Base-by-base conservation (phyloP, 2,113 vertebrate genomes). In the Saguinus imperator region DNA sequence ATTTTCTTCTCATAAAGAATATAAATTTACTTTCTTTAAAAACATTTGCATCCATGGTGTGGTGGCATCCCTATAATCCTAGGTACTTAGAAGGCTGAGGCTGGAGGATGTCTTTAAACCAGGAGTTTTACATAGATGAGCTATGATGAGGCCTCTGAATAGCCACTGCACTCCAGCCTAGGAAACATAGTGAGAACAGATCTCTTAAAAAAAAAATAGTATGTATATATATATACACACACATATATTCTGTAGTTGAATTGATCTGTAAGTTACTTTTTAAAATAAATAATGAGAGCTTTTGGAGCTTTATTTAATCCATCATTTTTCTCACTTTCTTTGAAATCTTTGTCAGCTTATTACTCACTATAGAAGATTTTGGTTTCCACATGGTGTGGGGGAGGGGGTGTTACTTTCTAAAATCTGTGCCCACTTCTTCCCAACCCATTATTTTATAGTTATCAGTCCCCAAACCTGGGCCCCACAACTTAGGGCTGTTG, bases 391-490 rank as follows among this genome's bases (percentile, higher is more conserved):
- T 35, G 40, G 45, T 1, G 0, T 64, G 61, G 12, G 57, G 27
- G 5, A 29, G 61, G 27, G 11, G 5, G 11, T 64, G 27, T 64
- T 64, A 64, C 8, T 21, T 55, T n/a, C n/a, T n/a, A 23, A 13
- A 55, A 18, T 21, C 40, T 75, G 45, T 45, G 14, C 3, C 45
- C 11, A 10, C 21, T 9, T 87, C 8, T 91, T 55, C 21, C 5
- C 13, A 87, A 3, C 2, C 12, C 18, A 16, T 32, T 40, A 84
- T 90, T 82, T 72, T 58, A 9, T 29, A 17, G 13, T 57, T 87
- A 8, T 2, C 27, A 45, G 2, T 11, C 11, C 29, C 8, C 43
- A 72, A 0, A 0, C 29, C 37, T 52, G 18, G 11, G 17, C 6
- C 20, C 23, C 7, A n/a, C 32, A 61, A 6, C 29, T 76, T 40